Base-by-base conservation (phyloP, 2,797 vertebrate genomes). In the Harpagifer antarcticus region DNA sequence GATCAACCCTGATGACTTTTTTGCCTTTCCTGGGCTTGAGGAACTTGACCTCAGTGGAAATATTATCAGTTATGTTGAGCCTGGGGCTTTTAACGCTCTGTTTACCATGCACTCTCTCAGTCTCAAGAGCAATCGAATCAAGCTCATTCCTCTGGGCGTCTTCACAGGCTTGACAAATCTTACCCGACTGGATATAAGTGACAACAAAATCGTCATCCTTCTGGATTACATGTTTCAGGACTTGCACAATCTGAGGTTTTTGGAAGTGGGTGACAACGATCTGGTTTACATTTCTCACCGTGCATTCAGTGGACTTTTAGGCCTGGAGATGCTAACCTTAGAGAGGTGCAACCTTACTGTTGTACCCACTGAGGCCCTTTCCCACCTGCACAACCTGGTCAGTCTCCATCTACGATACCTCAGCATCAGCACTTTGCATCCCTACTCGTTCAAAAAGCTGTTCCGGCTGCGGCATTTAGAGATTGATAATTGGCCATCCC, bases 201-300 rank as follows among this genome's bases (percentile, higher is more conserved):
- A 99, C 94, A 99, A 99, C 88, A 99, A 99, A 89, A 97, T 99
- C 23, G 98, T 99, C 80, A 99, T 99, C 86, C 94, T 99, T 71
- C 92, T 99, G 86, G 98, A 99, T 92, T 99, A 98, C 82, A 99
- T 99, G 96, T 99, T 99, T 86, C 98, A 99, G 93, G 98, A 99
- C 87, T 91, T 99, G 80, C 97, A 98, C 92, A 99, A 97, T 90
- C 95, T 99, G 50, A 98, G 94, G 84, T 96, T 95, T 84, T 92
- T 99, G 76, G 98, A 99, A 86, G 97, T 99, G 56, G 98, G 98
- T 9, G 98, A 99, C 93, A 99, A 99, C 55, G 98, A 99, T 79
- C 93, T 99, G 90, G 98, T 99, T 85, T 99, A 99, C 91, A 98
- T 99, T 90, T 99, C 98, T 63, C 98, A 99, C 81, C 95, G 98